phyloP scores from a whole-genome alignment of 2,113 vertebrate species.

The Suncus etruscus region DNA sequence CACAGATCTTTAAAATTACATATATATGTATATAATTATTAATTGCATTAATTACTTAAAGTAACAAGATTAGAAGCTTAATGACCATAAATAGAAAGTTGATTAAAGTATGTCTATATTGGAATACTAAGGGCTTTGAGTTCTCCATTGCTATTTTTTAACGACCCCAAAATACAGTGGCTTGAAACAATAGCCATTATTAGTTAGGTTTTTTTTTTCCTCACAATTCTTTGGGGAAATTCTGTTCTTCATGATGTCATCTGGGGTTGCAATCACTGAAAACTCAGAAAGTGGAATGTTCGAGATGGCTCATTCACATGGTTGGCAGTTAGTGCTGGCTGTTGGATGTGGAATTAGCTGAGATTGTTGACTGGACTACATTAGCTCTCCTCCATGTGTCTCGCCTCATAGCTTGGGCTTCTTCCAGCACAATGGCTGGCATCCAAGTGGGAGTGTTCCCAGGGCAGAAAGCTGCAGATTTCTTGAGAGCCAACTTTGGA shows the following conservation, averaged over 20 bases:
- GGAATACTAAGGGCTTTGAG: neutral
- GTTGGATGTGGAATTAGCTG: neutral
- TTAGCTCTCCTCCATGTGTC: neutral
- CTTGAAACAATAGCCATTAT: neutral
- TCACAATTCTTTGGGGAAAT: neutral
- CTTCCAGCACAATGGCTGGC: neutral
- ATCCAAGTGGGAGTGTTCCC: constrained; percentile 10
- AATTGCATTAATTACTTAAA: neutral
- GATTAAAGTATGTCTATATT: neutral
- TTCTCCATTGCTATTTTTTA: constrained; percentile 10
- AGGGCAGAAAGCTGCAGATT: neutral
- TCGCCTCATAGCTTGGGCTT: constrained; percentile 14
- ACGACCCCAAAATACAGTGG: neutral
- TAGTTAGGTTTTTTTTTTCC: neutral
- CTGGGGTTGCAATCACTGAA: neutral
- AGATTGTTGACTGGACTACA: neutral
- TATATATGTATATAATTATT: neutral
- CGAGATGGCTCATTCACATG: neutral
- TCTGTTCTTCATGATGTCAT: neutral
- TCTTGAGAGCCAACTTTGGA: neutral
- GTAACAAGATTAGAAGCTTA: neutral
- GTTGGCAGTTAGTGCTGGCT: neutral
- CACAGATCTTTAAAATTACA: neutral
- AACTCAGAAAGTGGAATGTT: neutral
- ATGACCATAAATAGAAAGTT: neutral